Base-by-base conservation (phyloP, 2,888 invertebrate genomes). In the Frankliniella fusca region DNA sequence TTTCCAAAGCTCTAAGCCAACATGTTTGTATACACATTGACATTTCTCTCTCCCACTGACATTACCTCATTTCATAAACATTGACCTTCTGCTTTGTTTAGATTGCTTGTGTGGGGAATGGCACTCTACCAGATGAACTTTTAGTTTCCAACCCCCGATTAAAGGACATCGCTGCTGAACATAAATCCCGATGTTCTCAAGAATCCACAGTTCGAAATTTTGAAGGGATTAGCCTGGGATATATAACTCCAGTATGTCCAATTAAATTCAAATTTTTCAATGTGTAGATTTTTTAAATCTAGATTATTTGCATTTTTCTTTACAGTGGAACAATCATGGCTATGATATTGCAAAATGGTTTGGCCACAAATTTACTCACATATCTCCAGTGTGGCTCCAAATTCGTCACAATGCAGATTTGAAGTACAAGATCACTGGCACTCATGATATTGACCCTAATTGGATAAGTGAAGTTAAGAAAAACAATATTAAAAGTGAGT, bases 361-460 rank as follows among this genome's bases (percentile, higher is more conserved):
- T 90, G 94, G 93, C 15, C 91, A 93, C 80, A 98, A 98, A 88
- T 95, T 98, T 86, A 93, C 95, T 81, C 94, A 94, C 86, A 92
- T 98, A 48, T 96, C 97, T 0, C 98, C 98, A 0, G 98, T 98
- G 0, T 99, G 98, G 98, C 91, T 98, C 50, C 96, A 97, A 89
- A 89, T 98, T 20, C 91, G 92, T 83, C 89, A 93, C 70, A 92
- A 92, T 83, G 91, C 90, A 23, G 88, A 89, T 3, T 90, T 90
- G 83, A 90, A 90, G 28, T 94, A 94, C 87, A 91, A 92, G 81
- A 88, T 95, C 81, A 90, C 91, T 0, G 94, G 94, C 0, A 90
- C 92, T 0, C 96, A 97, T 88, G 97, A 97, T 89, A 92, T 97
- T 81, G 96, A 97, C 87, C 91, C 92, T 86, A 92, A 92, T 28